These are phyloP conservation scores for Solea solea DNA, from an alignment of 2,113 vertebrate species.

Conservation along the genomic window DNA sequence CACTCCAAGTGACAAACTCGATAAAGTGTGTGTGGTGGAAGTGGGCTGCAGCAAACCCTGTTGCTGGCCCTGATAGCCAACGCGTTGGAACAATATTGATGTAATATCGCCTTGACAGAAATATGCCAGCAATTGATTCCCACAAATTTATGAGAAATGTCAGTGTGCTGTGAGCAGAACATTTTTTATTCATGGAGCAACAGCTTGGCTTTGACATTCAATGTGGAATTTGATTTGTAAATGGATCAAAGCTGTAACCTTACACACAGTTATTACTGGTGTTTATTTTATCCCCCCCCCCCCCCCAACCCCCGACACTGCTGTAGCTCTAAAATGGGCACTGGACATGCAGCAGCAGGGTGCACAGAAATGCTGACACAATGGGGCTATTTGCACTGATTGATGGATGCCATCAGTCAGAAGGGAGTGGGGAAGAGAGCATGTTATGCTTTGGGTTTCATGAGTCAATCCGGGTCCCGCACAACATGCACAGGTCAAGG, in stretches of 20 bases:
- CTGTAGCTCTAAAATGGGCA: constrained; percentile 11
- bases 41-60: constrained; percentile 36
- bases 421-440: not conserved
- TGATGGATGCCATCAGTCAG: constrained; percentile 54
- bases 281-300: not conserved
- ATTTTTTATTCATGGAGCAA: constrained; percentile 25
- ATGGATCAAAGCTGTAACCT: constrained; percentile 29
- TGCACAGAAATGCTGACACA: constrained; percentile 56
- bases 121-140: constrained; percentile 44
- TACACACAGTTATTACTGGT: not conserved
- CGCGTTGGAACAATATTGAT: constrained; percentile 51
- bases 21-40: constrained; percentile 45
- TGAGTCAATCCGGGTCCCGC: constrained; percentile 13
- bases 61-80: constrained; percentile 33
- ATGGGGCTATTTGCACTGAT: constrained; percentile 51
- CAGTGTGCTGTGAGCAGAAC: not conserved
- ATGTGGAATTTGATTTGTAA: constrained; percentile 23
- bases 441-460: constrained; percentile 23
- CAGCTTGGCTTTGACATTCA: constrained; percentile 38
- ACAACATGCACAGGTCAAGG: constrained; percentile 9
- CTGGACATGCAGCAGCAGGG: constrained; percentile 23
- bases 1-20: constrained; percentile 46
- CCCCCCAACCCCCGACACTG: too few species aligned
- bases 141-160: constrained; percentile 45
- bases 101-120: constrained; percentile 42